phyloP scores from a whole-genome alignment of 2,113 vertebrate species.

The Ia io region DNA sequence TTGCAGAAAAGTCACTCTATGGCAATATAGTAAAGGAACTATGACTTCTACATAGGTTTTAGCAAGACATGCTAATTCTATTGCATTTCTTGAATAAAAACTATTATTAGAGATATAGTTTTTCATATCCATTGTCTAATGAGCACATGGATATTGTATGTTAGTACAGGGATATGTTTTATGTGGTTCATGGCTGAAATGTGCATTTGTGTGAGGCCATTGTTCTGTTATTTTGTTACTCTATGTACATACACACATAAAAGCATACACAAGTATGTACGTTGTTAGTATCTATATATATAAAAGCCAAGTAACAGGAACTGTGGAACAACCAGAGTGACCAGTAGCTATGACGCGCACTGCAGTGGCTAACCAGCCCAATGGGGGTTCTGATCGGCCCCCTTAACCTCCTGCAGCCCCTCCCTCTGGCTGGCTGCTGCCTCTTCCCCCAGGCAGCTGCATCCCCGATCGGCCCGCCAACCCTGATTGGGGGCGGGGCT shows the following conservation, averaged over 20 bases:
- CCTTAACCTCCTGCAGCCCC: too few species aligned
- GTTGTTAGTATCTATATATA: neutral
- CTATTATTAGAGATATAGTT: neutral
- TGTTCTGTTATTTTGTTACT: neutral
- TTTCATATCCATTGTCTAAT: neutral
- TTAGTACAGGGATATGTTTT: neutral
- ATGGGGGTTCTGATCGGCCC: too few species aligned
- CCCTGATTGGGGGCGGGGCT: too few species aligned
- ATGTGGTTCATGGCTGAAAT: neutral
- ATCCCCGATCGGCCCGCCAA: too few species aligned
- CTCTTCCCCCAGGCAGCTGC: too few species aligned
- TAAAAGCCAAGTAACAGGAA: too few species aligned
- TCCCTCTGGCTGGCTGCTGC: too few species aligned
- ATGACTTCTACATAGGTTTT: neutral
- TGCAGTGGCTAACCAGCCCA: too few species aligned
- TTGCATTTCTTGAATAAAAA: neutral
- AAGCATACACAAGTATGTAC: neutral
- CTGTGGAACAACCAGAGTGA: too few species aligned
- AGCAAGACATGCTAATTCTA: neutral
- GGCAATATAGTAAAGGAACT: neutral
- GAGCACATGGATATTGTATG: neutral
- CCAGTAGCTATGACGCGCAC: too few species aligned
- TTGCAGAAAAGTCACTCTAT: neutral
- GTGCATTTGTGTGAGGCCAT: neutral
- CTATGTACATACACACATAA: neutral